Percentiles rank a stretch among this genome's conserved stretches.
Conservation (phyloP, 2,113 vertebrate genomes). For the Pyxicephalus adspersus region DNA sequence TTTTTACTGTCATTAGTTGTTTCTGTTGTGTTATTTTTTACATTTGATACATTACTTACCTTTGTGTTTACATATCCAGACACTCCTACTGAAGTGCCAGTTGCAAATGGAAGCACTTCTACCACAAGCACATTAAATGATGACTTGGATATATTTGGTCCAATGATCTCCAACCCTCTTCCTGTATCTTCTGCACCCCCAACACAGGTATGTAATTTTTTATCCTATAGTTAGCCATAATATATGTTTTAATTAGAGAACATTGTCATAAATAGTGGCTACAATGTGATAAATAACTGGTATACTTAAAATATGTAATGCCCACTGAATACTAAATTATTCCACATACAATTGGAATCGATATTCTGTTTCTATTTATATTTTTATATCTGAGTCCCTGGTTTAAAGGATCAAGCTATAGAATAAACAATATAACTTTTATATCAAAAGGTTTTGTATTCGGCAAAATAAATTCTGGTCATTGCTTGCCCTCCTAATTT, state of each 20-base stretch:
- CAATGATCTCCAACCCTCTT: constrained; percentile 96
- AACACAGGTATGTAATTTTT: constrained; percentile 53
- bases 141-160: constrained; percentile 95
- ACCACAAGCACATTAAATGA: constrained; percentile 74
- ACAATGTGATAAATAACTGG: too few species aligned
- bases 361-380: too few species aligned
- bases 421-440: too few species aligned
- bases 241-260: background rate
- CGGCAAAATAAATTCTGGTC: too few species aligned
- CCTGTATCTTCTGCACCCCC: constrained; percentile 76
- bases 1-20: background rate
- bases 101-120: constrained; percentile 73
- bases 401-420: too few species aligned
- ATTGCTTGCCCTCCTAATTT: too few species aligned
- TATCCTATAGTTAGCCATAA: background rate
- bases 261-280: too few species aligned
- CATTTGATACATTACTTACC: constrained; percentile 2
- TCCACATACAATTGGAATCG: too few species aligned
- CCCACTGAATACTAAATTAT: too few species aligned
- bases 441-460: too few species aligned
- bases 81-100: constrained; percentile 76
- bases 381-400: too few species aligned
- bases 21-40: background rate
- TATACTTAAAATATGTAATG: too few species aligned
- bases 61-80: constrained; percentile 68